Evolutionary conservation across 2,113 vertebrate genomes (phyloP).

Genomic region (Uropsilus gracilis): DNA sequence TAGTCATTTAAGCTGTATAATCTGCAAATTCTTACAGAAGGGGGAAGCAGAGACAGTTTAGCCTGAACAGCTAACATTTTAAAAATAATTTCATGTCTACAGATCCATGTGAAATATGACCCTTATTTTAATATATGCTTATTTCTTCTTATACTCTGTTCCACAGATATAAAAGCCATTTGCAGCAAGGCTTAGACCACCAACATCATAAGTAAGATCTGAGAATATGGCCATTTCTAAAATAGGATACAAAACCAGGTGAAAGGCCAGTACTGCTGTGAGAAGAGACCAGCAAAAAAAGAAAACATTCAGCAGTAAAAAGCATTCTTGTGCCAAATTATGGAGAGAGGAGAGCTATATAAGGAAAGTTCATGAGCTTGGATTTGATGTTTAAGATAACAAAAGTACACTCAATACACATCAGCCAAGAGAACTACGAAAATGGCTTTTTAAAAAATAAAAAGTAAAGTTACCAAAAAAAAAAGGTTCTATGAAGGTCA

Average conservation of each 20-base stretch:
- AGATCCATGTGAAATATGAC: background rate
- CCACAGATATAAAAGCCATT: constrained; percentile 35
- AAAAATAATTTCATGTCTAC: constrained; percentile 28
- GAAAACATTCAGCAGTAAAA: constrained; percentile 51
- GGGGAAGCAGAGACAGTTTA: background rate
- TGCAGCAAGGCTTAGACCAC: constrained; percentile 1
- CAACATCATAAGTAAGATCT: constrained; percentile 60
- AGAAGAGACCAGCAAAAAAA: constrained; percentile 54
- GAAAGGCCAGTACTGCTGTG: constrained; percentile 54
- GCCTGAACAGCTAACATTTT: no score
- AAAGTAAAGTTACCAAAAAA: constrained; percentile 24
- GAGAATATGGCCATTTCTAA: constrained; percentile 66
- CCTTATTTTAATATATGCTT: constrained; percentile 36
- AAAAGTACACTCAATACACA: constrained; percentile 61
- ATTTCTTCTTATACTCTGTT: constrained; percentile 17
- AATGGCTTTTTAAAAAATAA: constrained; percentile 29
- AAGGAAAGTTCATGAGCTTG: constrained; percentile 50
- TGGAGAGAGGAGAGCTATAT: constrained; percentile 32
- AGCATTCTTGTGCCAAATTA: constrained; percentile 52
- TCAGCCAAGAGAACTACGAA: constrained; percentile 33
- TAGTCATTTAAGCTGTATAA: background rate
- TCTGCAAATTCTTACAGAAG: constrained; percentile 15
- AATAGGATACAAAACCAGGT: constrained; percentile 70
- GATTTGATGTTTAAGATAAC: constrained; percentile 63
- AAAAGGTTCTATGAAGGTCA: background rate